These are phyloP conservation scores for Macquaria australasica DNA, from an alignment of 2,113 vertebrate species.

Conservation along the genomic window DNA sequence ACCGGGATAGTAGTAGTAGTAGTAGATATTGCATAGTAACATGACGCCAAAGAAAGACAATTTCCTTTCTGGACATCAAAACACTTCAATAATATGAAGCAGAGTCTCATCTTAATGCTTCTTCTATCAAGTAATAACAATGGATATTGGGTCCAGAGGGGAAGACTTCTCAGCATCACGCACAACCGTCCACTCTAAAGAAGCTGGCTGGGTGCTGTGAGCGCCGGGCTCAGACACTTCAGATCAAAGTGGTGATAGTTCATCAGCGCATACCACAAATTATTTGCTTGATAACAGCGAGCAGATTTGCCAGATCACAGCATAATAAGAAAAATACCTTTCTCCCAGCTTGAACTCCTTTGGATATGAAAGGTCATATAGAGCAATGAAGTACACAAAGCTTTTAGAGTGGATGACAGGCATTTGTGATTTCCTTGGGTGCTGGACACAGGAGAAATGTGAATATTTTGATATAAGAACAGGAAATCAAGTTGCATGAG, in stretches of 20 bases:
- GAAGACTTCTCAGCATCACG: constrained; percentile 72
- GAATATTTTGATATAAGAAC: constrained; percentile 51
- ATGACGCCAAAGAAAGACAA: constrained; percentile 59
- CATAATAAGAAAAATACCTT: constrained; percentile 71
- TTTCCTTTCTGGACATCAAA: constrained; percentile 74
- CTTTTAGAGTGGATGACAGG: constrained; percentile 62
- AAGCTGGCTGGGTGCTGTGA: constrained; percentile 36
- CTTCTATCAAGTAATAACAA: constrained; percentile 81
- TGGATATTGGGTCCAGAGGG: constrained; percentile 71
- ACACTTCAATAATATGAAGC: constrained; percentile 67
- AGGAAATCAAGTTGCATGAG: constrained; percentile 62
- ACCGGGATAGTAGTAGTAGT: constrained; percentile 1
- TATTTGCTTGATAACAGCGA: constrained; percentile 75
- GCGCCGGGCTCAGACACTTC: constrained; percentile 50
- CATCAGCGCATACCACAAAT: constrained; percentile 69
- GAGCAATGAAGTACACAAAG: constrained; percentile 54
- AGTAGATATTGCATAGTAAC: constrained; percentile 20
- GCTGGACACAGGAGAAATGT: constrained; percentile 40
- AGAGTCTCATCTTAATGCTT: constrained; percentile 73
- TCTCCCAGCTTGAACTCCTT: constrained; percentile 38
- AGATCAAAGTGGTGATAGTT: constrained; percentile 79
- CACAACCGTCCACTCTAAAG: constrained; percentile 55
- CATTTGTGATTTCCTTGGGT: constrained; percentile 59
- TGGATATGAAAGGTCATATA: constrained; percentile 55
- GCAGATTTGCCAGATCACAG: constrained; percentile 69